phyloP scores from a whole-genome alignment of 1,140 invertebrate species.

The Nephotettix cincticeps region DNA sequence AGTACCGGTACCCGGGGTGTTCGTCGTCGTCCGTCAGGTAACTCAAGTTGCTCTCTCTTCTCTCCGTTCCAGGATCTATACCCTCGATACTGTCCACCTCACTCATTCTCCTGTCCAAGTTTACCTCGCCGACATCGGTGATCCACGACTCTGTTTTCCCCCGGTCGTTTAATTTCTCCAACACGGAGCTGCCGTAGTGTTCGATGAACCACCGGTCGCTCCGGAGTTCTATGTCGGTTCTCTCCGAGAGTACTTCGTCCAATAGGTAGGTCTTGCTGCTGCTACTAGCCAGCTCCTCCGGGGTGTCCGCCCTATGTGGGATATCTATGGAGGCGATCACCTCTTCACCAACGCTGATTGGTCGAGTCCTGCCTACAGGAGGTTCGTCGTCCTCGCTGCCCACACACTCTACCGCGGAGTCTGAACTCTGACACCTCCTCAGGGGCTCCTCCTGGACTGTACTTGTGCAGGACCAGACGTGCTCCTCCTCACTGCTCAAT shows the following conservation, averaged over 20 bases:
- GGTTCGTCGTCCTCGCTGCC: slow-evolving; percentile 53
- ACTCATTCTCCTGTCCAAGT: slow-evolving; percentile 14
- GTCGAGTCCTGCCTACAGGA: background rate
- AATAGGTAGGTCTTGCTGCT: background rate
- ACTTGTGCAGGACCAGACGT: background rate
- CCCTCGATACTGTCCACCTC: slow-evolving; percentile 19
- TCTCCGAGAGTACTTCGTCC: background rate
- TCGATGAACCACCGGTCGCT: slow-evolving; percentile 24
- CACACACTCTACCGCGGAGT: slow-evolving; percentile 51
- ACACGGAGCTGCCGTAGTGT: slow-evolving; percentile 20
- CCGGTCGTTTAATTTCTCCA: slow-evolving; percentile 14
- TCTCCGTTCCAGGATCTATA: background rate
- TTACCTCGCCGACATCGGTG: background rate
- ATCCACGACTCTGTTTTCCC: background rate
- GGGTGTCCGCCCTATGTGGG: background rate
- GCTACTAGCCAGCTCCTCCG: too few relatives aligned
- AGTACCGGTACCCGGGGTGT: slow-evolving; percentile 52
- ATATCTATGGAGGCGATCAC: background rate
- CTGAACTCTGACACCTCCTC: slow-evolving; percentile 52
- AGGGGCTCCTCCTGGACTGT: background rate
- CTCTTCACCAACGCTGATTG: background rate
- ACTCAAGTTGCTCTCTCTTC: slow-evolving; percentile 22
- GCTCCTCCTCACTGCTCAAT: background rate
- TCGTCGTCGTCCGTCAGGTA: slow-evolving; percentile 33
- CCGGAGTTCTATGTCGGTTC: slow-evolving; percentile 5